Percentiles rank a stretch among this genome's conserved stretches.
Conservation (phyloP, 2,113 vertebrate species). For the Scortum barcoo region DNA sequence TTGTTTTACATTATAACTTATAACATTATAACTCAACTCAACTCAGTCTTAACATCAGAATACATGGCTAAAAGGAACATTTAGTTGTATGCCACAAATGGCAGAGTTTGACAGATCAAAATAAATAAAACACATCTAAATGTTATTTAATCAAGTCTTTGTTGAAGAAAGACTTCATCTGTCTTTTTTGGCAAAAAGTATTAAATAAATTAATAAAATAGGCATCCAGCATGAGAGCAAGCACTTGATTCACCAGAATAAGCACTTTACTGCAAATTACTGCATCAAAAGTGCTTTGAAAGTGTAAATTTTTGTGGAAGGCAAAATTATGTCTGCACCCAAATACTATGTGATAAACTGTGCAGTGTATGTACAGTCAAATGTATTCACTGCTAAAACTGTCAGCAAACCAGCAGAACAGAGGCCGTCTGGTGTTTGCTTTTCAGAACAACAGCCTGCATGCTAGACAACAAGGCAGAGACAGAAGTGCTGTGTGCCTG, state of each 20-base stretch:
- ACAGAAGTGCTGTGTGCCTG: slow-evolving; percentile 10
- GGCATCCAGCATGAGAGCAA: not conserved
- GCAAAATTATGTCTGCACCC: not conserved
- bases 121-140: not conserved
- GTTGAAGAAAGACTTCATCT: not conserved
- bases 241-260: not conserved
- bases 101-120: no score
- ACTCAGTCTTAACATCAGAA: not conserved
- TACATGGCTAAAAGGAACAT: not conserved
- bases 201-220: not conserved
- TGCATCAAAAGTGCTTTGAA: no score
- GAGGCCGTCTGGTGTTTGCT: not conserved
- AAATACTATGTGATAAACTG: not conserved
- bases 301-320: no score
- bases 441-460: slow-evolving; percentile 14
- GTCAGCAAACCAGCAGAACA: slow-evolving; percentile 29
- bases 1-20: not conserved
- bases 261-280: no score
- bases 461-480: slow-evolving; percentile 25
- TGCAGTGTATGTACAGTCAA: not conserved
- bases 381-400: slow-evolving; percentile 26
- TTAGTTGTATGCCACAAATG: no score
- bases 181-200: not conserved
- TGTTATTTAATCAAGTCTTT: not conserved
- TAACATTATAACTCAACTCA: no score